Evolutionary conservation across 1,140 invertebrate species (phyloP), one percentile per base, ranked within the genome.

Genomic region (Archivesica marissinica): DNA sequence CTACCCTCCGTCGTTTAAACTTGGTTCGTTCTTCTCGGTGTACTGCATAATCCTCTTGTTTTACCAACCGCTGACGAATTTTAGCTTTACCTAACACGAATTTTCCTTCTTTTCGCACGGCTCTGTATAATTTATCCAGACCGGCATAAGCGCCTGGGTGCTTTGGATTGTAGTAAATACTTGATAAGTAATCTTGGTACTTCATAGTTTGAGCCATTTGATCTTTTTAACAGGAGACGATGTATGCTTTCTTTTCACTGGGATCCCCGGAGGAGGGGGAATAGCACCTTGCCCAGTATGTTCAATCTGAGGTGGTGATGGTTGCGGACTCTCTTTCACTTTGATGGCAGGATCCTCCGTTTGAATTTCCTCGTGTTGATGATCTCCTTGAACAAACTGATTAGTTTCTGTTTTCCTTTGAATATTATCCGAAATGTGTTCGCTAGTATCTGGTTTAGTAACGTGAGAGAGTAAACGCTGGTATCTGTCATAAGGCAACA

Each of bases 31-130:
- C 41, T 64, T 79, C 38, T 44, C 76, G 13, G 41, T 79, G 59
- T 13, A 79, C 76, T 7, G 56, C 76, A 39, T 61, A 77, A 61
- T 79, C 76, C 30, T 79, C 76, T 25, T 66, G 76, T 64, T 79
- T 79, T 61, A 79, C 64, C 20, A 79, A 38, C 76, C 76, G 66
- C 13, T 79, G 33, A 0, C 54, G 54, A 28, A 79, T n/a, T n/a
- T 79, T 44, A 20, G 23, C 44, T 50, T 59, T 79, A 25, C 76
- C 30, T 1, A 79, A n/a, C 17, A 79, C 59, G 25, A 79, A 79
- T 66, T 79, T 64, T 28, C 59, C 76, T 0, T 77, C 75, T 30
- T 79, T 79, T 47, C 76, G 44, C 38, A 66, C 59, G 17, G 56
- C 39, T 50, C 59, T 41, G 35, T 61, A 79, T n/a, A 79, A 20